Conservation (phyloP, 1,140 invertebrate genomes). For the Hylaeus volcanicus region DNA sequence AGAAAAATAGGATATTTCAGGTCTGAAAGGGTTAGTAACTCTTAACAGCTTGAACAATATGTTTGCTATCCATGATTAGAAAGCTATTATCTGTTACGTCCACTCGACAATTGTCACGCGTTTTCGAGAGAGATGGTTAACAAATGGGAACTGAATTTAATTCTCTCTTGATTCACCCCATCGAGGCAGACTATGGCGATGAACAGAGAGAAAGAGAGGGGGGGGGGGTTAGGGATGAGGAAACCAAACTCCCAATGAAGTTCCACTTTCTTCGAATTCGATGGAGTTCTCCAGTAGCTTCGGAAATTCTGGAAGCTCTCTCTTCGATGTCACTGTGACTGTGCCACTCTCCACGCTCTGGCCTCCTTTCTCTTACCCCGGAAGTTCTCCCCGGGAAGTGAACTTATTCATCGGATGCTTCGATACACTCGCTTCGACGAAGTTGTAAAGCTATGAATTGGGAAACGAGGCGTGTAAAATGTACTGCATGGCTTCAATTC, state of each 20-base stretch:
- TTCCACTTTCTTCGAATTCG: constrained; percentile 39
- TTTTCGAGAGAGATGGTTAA: too few species aligned
- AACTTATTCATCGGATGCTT: constrained; percentile 22
- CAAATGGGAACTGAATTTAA: neutral
- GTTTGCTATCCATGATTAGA: too few species aligned
- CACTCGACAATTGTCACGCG: too few species aligned
- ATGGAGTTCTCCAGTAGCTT: neutral
- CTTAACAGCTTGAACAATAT: too few species aligned
- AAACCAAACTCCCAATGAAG: neutral
- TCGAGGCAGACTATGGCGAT: too few species aligned
- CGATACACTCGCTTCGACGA: neutral
- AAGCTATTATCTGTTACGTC: too few species aligned
- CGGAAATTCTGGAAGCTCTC: constrained; percentile 24
- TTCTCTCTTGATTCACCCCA: neutral
- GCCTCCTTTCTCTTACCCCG: neutral
- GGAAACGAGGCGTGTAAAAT: neutral
- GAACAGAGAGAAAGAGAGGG: neutral
- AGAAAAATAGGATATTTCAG: too few species aligned
- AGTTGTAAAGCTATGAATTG: neutral
- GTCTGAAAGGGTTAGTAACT: too few species aligned
- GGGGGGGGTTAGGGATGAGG: too few species aligned
- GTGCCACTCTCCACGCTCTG: constrained; percentile 7
- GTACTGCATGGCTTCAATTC: neutral
- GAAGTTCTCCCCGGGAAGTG: neutral
- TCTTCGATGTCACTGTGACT: constrained; percentile 6